Evolutionary conservation across 2,797 vertebrate species (phyloP), one percentile per base, ranked within the genome.

Genomic region (Oophaga sylvatica): DNA sequence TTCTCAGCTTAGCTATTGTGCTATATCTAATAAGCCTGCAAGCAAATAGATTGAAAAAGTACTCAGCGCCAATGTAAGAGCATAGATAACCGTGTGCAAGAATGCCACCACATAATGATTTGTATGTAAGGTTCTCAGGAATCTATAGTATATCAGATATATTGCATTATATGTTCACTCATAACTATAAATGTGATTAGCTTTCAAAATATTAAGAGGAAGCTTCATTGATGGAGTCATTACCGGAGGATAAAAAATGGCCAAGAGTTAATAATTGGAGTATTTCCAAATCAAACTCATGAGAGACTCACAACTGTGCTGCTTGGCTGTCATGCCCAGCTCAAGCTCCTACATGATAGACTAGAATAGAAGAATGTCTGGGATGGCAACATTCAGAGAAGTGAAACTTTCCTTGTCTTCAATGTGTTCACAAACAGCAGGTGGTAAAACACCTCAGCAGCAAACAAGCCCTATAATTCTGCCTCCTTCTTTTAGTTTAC

Each of bases 1-100:
- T 86, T 86, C 88, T 83, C 88, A 89, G 88, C 83, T 86, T 86
- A 89, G 80, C 84, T 89, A 86, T 75, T 89, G 84, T 89, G 79
- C 84, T 89, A 84, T 89, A 86, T 81, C 71, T 89, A 89, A 89
- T 86, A 89, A 83, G 88, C 88, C 88, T 86, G 84, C 26, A 35
- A 83, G 88, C 88, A 78, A 79, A 75, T 48, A 15, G 80, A 79
- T 83, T 62, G 65, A 86, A 81, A 83, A 89, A 70, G 80, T 78
- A 75, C 79, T 83, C 84, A 31, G 80, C 60, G 65, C 68, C 59
- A 65, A 63, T 16, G 15, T 59, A 31, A 53, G n/a, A 67, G 48
- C 59, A 17, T 45, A 26, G 71, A 48, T n/a, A 71, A 41, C n/a
- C 35, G 13, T 62, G 53, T 62, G 29, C 35, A 5, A 80, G 17